These are phyloP conservation scores for Nibea coibor DNA, from an alignment of 2,113 vertebrate genomes.

Conservation along the genomic window DNA sequence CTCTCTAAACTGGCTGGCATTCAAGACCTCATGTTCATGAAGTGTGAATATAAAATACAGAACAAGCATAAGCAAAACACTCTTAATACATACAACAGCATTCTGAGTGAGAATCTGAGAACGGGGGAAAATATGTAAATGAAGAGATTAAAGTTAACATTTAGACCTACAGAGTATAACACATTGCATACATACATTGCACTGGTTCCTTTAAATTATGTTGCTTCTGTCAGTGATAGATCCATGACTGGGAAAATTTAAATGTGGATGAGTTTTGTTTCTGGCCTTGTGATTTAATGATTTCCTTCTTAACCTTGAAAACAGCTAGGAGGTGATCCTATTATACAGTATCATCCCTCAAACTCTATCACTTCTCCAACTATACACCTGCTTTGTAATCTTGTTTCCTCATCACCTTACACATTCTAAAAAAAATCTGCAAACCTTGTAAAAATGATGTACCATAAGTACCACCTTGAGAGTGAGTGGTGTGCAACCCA, in stretches of 20 bases:
- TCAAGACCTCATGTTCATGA: constrained; percentile 2
- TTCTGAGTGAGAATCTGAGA: background rate
- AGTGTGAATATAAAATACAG: background rate
- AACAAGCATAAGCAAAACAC: background rate
- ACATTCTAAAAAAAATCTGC: background rate
- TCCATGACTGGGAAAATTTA: background rate
- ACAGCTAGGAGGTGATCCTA: constrained; percentile 12
- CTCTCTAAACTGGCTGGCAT: background rate
- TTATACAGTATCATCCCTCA: constrained; percentile 3
- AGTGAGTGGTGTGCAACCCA: background rate
- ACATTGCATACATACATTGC: background rate
- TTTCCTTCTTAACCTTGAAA: constrained; percentile 28
- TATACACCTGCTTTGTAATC: constrained; percentile 1
- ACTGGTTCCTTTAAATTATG: background rate
- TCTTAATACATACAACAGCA: background rate
- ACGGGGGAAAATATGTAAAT: background rate
- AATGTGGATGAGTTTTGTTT: constrained; percentile 21
- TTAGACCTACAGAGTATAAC: background rate
- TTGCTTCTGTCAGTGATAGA: background rate
- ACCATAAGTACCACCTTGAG: background rate
- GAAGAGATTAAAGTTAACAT: constrained; percentile 6
- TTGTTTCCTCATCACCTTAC: background rate
- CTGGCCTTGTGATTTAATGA: constrained; percentile 32
- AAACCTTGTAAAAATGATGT: constrained; percentile 7
- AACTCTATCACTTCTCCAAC: constrained; percentile 14